These are phyloP conservation scores for Gymnocheta viridis DNA, from an alignment of 2,888 invertebrate genomes.

Conservation along the genomic window DNA sequence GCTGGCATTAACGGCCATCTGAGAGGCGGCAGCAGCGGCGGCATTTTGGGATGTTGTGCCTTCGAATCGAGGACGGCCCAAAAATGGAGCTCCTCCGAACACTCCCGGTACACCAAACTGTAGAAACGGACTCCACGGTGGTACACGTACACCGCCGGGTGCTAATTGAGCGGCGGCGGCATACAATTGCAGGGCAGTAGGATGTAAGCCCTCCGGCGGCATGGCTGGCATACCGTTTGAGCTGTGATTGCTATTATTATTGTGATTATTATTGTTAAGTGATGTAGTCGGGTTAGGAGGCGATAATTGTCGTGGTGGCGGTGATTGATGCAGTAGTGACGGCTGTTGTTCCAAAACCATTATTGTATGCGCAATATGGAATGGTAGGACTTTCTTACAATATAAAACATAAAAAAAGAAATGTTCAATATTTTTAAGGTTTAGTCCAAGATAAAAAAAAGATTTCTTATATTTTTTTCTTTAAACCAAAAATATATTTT, in stretches of 20 bases:
- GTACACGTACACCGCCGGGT: conserved; percentile 80
- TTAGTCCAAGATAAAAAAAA: conserved; percentile 4
- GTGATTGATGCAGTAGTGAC: conserved; percentile 52
- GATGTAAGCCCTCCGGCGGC: conserved; percentile 80
- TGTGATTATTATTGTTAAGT: conserved; percentile 44
- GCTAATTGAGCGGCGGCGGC: conserved; percentile 80
- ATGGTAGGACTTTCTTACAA: background rate
- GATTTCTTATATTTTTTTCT: background rate
- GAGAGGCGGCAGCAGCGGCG: conserved; percentile 78
- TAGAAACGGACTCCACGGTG: conserved; percentile 80
- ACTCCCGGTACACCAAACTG: conserved; percentile 80
- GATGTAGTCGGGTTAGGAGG: conserved; percentile 39
- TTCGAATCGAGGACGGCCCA: conserved; percentile 79
- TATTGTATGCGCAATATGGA: conserved; percentile 67
- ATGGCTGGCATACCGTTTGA: conserved; percentile 70
- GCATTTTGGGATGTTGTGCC: conserved; percentile 76
- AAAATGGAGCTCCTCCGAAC: conserved; percentile 78
- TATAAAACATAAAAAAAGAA: background rate
- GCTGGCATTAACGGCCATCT: conserved; percentile 79
- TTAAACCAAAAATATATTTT: background rate
- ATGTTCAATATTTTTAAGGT: background rate
- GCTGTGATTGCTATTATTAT: conserved; percentile 50
- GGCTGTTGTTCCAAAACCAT: conserved; percentile 78
- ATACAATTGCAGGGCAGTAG: conserved; percentile 80
- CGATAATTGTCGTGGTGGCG: conserved; percentile 64